Evolutionary conservation across 2,797 vertebrate genomes (phyloP), one percentile per base, ranked within the genome.

Genomic region (Thaleichthys pacificus): DNA sequence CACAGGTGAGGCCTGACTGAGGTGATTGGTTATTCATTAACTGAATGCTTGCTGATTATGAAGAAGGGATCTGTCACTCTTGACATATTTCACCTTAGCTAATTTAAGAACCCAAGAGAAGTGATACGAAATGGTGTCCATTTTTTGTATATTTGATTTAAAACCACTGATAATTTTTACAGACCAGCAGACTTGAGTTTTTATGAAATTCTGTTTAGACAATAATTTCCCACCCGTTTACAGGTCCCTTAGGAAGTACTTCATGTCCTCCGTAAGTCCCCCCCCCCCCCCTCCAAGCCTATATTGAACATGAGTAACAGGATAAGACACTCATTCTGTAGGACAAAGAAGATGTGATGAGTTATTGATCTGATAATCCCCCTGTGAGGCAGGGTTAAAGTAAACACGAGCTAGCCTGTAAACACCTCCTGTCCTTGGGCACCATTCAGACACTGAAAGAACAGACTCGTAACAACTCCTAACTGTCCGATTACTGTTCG

Each of bases 1-100:
- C 91, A 97, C 97, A 0, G 97, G 97, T 98, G 85, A 94, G 96
- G 42, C 42, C 42, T 14, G 42, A 47, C 11, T 47, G 3, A 47
- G 42, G 11, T 3, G 42, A 47, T 14, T 12, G 42, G 42, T 11
- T 8, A 47, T 11, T 47, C 42, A 47, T 12, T 14, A 47, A 47
- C 42, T 12, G 9, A 47, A 47, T 47, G 42, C 42, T 14, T 47
- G 42, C 42, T 47, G 42, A 47, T 8, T 47, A 3, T 14, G 2
- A 14, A 47, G 3, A 47, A 47, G 0, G 9, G 14, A 47, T 14
- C 42, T 3, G 42, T 47, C 42, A 12, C 42, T 47, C 42, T 8
- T 35, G 32, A 35, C 32, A 35, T 35, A 12, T 24, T 51, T 1
- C 17, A 61, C 58, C 56, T 21, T 15, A 26, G 7, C 22, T 51